These are phyloP conservation scores for Chionis minor DNA, from an alignment of 2,113 vertebrate species.

Conservation along the genomic window DNA sequence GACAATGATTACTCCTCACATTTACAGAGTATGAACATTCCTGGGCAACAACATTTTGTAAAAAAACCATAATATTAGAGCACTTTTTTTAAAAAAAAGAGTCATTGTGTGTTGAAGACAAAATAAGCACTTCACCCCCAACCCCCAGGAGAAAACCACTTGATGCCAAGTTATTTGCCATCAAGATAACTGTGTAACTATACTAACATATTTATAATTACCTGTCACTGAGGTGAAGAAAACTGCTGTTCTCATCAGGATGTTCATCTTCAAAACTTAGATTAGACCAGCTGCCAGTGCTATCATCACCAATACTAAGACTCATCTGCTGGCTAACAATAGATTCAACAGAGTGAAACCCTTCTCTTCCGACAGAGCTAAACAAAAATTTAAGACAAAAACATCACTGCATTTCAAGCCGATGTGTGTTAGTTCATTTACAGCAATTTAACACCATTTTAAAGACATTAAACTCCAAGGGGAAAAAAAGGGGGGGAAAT, in stretches of 20 bases:
- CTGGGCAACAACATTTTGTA: neutral
- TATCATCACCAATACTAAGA: constrained; percentile 92
- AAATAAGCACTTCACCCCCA: neutral
- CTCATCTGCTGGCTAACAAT: constrained; percentile 88
- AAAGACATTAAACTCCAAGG: neutral
- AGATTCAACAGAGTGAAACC: constrained; percentile 82
- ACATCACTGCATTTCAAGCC: neutral
- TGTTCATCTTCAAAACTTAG: constrained; percentile 98
- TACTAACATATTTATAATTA: constrained; percentile 58
- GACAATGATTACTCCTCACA: neutral
- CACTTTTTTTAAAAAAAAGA: neutral
- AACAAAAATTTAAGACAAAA: constrained; percentile 36
- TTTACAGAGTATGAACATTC: neutral
- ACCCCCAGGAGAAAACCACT: neutral
- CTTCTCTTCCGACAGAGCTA: constrained; percentile 84
- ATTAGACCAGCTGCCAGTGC: constrained; percentile 97
- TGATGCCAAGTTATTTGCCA: neutral
- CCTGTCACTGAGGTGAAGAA: constrained; percentile 98
- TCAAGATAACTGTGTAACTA: neutral
- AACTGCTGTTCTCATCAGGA: constrained; percentile 95
- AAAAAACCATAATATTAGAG: neutral
- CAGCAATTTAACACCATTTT: neutral
- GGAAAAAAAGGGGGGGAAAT: neutral
- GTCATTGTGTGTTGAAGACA: neutral
- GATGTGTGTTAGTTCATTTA: neutral